These are phyloP conservation scores for Platysteira castanea DNA, from an alignment of 2,113 vertebrate genomes.

Conservation along the genomic window DNA sequence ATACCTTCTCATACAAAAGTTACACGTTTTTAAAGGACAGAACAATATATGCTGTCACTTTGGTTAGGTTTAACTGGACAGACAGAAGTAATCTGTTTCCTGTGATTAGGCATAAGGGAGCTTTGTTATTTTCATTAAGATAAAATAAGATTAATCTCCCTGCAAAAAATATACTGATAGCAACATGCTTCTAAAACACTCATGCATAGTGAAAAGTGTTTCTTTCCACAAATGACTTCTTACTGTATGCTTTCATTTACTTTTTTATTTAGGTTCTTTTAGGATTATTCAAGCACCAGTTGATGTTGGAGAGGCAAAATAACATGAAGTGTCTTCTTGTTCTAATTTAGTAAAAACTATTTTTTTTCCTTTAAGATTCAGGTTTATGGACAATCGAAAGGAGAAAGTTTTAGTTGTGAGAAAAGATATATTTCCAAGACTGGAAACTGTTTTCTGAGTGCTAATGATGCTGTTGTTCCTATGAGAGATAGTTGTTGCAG, in stretches of 20 bases:
- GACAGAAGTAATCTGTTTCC: background rate
- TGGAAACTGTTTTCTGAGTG: background rate
- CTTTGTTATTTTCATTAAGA: background rate
- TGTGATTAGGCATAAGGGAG: background rate
- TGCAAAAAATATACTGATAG: background rate
- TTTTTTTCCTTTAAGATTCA: background rate
- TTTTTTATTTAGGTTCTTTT: background rate
- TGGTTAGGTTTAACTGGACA: background rate
- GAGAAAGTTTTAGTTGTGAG: background rate
- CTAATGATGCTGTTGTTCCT: background rate
- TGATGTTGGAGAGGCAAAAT: background rate
- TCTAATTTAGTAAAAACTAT: background rate
- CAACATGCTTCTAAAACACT: background rate
- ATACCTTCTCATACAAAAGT: background rate
- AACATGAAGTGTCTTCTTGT: background rate
- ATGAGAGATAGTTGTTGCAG: background rate
- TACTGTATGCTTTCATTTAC: background rate
- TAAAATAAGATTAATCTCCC: background rate
- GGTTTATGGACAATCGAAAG: background rate
- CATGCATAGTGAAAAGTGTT: background rate
- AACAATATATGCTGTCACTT: background rate
- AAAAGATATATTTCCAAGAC: background rate
- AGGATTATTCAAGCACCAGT: background rate
- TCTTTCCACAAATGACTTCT: background rate
- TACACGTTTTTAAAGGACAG: background rate